phyloP scores from a whole-genome alignment of 2,888 invertebrate species.

The Zhengitettix transpicula region DNA sequence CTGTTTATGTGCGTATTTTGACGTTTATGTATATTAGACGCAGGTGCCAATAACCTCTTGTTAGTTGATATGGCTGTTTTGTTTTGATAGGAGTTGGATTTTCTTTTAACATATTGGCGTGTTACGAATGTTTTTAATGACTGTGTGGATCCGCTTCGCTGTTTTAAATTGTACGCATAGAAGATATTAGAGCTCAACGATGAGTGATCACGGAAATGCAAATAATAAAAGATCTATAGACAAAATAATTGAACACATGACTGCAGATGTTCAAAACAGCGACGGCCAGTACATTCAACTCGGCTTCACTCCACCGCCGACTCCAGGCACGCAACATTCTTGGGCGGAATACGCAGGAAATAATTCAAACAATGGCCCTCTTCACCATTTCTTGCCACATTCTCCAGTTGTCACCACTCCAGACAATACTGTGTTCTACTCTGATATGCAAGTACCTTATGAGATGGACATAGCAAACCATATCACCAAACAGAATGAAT shows the following conservation, averaged over 20 bases:
- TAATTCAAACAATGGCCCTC: neutral
- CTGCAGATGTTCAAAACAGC: slow-evolving; percentile 34
- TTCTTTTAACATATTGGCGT: too few relatives aligned
- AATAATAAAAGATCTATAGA: slow-evolving; percentile 20
- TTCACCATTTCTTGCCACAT: slow-evolving; percentile 1
- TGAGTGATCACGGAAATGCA: slow-evolving; percentile 3
- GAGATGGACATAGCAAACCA: slow-evolving; percentile 5
- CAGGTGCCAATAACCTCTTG: too few relatives aligned
- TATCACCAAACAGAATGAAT: slow-evolving; percentile 4
- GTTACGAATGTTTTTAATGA: too few relatives aligned
- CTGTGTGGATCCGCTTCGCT: too few relatives aligned
- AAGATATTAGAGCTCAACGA: neutral
- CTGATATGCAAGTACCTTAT: slow-evolving; percentile 6
- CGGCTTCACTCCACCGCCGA: slow-evolving; percentile 28
- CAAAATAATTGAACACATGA: slow-evolving; percentile 41
- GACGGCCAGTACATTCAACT: slow-evolving; percentile 38
- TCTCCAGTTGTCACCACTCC: slow-evolving; percentile 1
- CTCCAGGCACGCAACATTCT: slow-evolving; percentile 17
- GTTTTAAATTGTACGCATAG: neutral
- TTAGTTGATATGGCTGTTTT: too few relatives aligned
- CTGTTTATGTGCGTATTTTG: too few relatives aligned
- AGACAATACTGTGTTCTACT: slow-evolving; percentile 4
- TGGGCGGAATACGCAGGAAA: slow-evolving; percentile 23
- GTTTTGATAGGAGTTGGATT: too few relatives aligned
- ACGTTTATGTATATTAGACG: too few relatives aligned